phyloP scores from a whole-genome alignment of 2,113 vertebrate genomes.

The Catharus bicknelli region DNA sequence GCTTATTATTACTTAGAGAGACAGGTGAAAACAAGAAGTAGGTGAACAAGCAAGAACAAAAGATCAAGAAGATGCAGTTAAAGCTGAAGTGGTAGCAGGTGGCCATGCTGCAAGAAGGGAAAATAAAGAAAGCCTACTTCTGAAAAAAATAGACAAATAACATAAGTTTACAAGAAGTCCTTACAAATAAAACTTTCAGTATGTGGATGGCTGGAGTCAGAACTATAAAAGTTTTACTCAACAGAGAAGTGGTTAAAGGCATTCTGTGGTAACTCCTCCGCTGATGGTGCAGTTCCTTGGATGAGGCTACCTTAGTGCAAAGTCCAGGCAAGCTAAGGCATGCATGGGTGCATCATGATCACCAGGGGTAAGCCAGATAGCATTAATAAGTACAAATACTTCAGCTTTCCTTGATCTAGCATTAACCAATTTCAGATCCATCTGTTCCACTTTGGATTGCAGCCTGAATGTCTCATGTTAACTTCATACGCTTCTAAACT shows the following conservation, averaged over 20 bases:
- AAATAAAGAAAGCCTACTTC: slow-evolving; percentile 1
- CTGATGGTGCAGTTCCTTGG: background rate
- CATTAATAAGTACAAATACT: slow-evolving; percentile 22
- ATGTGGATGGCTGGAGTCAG: background rate
- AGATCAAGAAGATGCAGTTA: background rate
- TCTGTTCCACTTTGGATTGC: slow-evolving; percentile 40
- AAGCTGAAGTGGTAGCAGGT: slow-evolving; percentile 22
- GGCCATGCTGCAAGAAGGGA: background rate
- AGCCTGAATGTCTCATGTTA: slow-evolving; percentile 25
- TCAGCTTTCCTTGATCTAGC: slow-evolving; percentile 32
- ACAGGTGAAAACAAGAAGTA: slow-evolving; percentile 38
- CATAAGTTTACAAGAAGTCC: background rate
- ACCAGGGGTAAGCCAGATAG: background rate
- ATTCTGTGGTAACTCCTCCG: background rate
- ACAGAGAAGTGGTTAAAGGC: background rate
- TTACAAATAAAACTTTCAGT: background rate
- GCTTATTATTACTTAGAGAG: slow-evolving; percentile 45
- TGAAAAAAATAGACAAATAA: background rate
- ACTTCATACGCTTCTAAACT: slow-evolving; percentile 5
- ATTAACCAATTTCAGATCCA: slow-evolving; percentile 50
- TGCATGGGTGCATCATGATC: background rate
- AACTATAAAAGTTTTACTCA: background rate
- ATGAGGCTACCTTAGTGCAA: background rate
- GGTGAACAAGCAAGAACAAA: slow-evolving; percentile 33
- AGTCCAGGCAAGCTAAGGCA: background rate